These are phyloP conservation scores for Theretra japonica DNA, from an alignment of 2,888 invertebrate genomes.

Conservation along the genomic window DNA sequence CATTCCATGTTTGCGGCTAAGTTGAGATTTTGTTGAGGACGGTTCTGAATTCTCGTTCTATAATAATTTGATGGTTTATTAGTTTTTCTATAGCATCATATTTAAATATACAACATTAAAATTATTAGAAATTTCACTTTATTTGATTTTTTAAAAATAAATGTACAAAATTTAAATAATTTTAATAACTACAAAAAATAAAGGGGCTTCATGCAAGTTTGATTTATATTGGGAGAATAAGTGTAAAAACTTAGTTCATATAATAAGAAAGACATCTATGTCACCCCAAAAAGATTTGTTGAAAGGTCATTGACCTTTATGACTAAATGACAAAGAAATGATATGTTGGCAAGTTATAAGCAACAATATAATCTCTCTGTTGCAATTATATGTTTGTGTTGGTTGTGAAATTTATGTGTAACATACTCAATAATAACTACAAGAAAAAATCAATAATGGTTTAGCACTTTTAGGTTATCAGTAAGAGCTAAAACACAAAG, in stretches of 20 bases:
- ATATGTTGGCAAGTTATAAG: neutral
- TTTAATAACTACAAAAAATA: neutral
- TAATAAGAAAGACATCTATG: neutral
- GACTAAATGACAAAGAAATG: conserved; percentile 29
- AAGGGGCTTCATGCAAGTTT: too few species aligned
- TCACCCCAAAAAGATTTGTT: conserved; percentile 13
- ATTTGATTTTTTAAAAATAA: too few species aligned
- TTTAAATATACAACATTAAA: neutral
- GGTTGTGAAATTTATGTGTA: neutral
- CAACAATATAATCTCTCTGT: conserved; percentile 12
- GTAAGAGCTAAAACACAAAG: conserved; percentile 20
- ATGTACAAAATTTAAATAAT: neutral
- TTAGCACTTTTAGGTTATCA: neutral
- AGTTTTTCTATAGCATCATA: neutral
- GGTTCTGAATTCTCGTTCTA: conserved; percentile 86
- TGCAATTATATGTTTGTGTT: neutral
- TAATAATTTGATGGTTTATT: neutral
- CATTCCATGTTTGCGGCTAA: conserved; percentile 99
- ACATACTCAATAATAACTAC: neutral
- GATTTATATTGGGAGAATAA: neutral
- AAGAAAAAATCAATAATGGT: neutral
- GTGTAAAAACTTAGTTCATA: neutral
- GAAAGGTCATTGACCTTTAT: conserved; percentile 34
- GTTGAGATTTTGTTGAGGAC: conserved; percentile 94
- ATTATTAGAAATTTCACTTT: neutral